Conservation (phyloP, 2,797 vertebrate species). For the Momotus momota region DNA sequence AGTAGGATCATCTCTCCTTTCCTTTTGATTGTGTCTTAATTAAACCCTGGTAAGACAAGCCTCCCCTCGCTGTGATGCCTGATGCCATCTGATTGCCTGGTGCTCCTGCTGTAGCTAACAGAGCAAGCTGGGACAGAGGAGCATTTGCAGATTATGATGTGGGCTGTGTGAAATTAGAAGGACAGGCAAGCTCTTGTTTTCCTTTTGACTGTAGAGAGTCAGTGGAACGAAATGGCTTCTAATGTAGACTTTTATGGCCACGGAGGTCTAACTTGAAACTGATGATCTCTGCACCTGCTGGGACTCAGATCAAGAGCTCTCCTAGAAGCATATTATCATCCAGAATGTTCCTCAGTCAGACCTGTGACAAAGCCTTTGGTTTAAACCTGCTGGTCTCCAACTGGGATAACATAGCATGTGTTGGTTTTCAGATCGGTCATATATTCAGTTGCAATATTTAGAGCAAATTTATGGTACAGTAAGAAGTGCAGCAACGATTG, state of each 20-base stretch:
- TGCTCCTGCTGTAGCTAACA: not conserved
- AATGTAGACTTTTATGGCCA: not conserved
- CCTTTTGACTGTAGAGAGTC: accelerated
- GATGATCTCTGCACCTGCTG: not conserved
- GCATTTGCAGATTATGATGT: not conserved
- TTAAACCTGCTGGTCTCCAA: not conserved
- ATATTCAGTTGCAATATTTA: not conserved
- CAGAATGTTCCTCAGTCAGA: not conserved
- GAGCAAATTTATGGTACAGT: not conserved
- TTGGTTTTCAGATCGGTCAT: not conserved
- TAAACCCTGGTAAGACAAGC: not conserved
- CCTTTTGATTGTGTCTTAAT: not conserved
- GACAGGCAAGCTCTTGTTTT: not conserved
- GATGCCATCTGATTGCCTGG: not conserved
- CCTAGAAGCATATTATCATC: not conserved
- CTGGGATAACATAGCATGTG: accelerated
- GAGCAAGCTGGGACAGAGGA: not conserved
- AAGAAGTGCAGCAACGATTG: not conserved
- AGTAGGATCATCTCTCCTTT: not conserved
- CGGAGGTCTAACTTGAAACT: not conserved
- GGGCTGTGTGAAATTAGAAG: not conserved
- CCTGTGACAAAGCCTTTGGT: not conserved
- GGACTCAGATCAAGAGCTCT: not conserved
- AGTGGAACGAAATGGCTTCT: not conserved
- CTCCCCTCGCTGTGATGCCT: accelerated